phyloP scores from a whole-genome alignment of 2,113 vertebrate species.

The Chamaea fasciata region DNA sequence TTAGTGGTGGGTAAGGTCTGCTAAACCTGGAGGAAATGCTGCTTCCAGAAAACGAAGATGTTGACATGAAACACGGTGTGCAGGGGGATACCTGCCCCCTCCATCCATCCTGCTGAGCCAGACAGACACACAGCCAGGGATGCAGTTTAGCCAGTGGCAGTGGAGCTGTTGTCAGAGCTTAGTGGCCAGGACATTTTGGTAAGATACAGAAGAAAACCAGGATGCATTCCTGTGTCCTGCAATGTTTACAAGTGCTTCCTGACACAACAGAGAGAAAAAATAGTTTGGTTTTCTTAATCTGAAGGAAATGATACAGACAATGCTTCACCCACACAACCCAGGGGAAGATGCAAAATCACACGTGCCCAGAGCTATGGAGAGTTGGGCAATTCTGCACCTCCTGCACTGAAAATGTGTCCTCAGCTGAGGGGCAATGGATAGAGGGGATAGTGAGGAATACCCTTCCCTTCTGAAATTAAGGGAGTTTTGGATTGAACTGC shows the following conservation, averaged over 20 bases:
- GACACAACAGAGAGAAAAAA: background rate
- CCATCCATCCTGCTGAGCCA: background rate
- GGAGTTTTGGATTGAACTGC: background rate
- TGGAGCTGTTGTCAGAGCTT: background rate
- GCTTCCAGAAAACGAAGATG: background rate
- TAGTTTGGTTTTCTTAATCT: background rate
- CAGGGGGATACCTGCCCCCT: background rate
- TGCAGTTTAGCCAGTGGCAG: background rate
- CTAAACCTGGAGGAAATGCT: background rate
- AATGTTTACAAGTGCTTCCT: background rate
- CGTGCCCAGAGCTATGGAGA: background rate
- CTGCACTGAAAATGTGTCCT: background rate
- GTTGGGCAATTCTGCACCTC: background rate
- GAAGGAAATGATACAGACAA: background rate
- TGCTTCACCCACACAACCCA: background rate
- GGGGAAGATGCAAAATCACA: background rate
- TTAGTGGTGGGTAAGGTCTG: fast-evolving
- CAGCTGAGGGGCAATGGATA: background rate
- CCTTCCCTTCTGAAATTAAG: background rate
- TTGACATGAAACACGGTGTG: background rate
- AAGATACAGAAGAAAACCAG: background rate
- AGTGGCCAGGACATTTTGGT: background rate
- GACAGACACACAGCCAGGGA: background rate
- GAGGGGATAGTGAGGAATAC: background rate
- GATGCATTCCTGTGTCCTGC: background rate